These are phyloP conservation scores for Pogonophryne albipinna DNA, from an alignment of 2,797 vertebrate species.

Conservation along the genomic window DNA sequence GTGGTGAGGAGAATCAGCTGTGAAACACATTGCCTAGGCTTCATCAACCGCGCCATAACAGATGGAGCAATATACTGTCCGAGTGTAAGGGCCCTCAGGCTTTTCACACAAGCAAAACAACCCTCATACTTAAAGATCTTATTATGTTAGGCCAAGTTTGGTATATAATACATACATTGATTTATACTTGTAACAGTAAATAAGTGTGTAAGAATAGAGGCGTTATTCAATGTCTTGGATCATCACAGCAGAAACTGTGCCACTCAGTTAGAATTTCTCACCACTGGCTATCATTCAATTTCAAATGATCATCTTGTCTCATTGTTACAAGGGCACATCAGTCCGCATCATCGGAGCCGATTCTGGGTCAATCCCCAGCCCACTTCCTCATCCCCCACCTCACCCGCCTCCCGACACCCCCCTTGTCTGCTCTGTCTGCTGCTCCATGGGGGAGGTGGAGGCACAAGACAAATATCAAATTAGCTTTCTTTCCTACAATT, in stretches of 20 bases:
- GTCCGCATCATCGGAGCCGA: conserved; percentile 71
- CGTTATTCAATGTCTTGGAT: conserved; percentile 8
- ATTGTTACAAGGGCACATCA: conserved; percentile 69
- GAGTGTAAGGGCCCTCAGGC: conserved; percentile 19
- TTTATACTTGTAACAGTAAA: not conserved
- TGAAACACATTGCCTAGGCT: conserved; percentile 8
- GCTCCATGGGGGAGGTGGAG: conserved; percentile 54
- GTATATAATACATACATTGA: not conserved
- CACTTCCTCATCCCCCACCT: conserved; percentile 46
- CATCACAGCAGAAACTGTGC: not conserved
- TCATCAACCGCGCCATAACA: conserved; percentile 17
- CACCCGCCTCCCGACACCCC: conserved; percentile 27
- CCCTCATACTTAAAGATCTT: conserved; percentile 1
- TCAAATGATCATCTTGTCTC: conserved; percentile 52
- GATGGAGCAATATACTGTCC: conserved; percentile 15
- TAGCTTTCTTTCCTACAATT: conserved; percentile 68
- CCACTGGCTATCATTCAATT: conserved; percentile 36
- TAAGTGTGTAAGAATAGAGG: not conserved
- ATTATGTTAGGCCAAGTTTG: not conserved
- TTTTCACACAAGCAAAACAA: conserved; percentile 16
- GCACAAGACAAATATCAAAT: conserved; percentile 65
- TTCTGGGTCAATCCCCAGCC: conserved; percentile 82
- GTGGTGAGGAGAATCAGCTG: conserved; percentile 3
- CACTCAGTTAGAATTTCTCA: conserved; percentile 25
- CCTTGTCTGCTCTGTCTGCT: conserved; percentile 63